Evolutionary conservation across 2,888 invertebrate genomes (phyloP), one percentile per base, ranked within the genome.

Genomic region (Orthonevra nobilis): DNA sequence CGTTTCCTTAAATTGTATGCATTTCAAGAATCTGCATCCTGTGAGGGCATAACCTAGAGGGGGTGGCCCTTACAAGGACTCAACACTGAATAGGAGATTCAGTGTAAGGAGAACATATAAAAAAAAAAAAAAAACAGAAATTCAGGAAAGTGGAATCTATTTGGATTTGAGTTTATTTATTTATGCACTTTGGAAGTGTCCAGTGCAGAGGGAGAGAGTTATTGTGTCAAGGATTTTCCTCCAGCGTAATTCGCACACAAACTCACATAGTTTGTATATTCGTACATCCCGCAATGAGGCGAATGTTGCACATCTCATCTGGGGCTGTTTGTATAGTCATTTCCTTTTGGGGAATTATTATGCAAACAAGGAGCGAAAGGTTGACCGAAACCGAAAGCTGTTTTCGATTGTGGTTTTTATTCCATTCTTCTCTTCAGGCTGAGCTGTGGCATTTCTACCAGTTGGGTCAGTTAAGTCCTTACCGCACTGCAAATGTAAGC

Each of bases 191-290:
- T 66, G 54, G 60, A 68, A 68, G 61, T 79, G 72, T 79, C 72
- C 79, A 73, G 66, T 42, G 52, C 66, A 68, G 66, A 79, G 44
- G 40, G 23, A 36, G 44, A 15, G 23, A 40, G 66, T 61, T 79
- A 72, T 72, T 73, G 73, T 79, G 79, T 73, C 79, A 79, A 79
- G 79, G 79, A 79, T 68, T 73, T 68, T 73, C 79, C 79, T 72
- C 61, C 28, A 56, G 66, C 79, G 72, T 61, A 72, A 79, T 72
- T 72, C 68, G 42, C 70, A 38, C 42, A 66, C 60, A 72, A 48
- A 63, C 28, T 56, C 17, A 48, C 28, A n/a, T n/a, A n/a, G n/a
- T n/a, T n/a, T n/a, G n/a, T n/a, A n/a, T n/a, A n/a, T n/a, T n/a
- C n/a, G n/a, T n/a, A n/a, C n/a, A n/a, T 74, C 9, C 30, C 3